phyloP scores from a whole-genome alignment of 2,888 invertebrate genomes.

The Noctua janthe region DNA sequence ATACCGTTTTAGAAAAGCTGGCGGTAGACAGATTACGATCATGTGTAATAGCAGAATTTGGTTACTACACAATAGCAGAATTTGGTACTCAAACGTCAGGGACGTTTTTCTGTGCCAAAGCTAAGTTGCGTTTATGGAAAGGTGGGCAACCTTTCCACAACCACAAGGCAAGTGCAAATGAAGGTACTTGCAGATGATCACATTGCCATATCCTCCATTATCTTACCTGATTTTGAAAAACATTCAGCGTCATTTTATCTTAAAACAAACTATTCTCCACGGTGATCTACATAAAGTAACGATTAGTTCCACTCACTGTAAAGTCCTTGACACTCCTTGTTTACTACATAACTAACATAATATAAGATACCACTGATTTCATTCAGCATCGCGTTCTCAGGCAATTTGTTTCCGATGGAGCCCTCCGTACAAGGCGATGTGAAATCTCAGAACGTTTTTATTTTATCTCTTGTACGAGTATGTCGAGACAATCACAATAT shows the following conservation, averaged over 20 bases:
- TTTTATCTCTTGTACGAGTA: constrained; percentile 14
- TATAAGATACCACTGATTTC: neutral
- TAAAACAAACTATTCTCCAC: neutral
- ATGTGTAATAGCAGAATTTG: neutral
- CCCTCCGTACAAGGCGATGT: constrained; percentile 26
- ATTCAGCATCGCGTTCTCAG: constrained; percentile 14
- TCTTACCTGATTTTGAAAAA: neutral
- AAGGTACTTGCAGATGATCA: neutral
- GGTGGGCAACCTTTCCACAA: neutral
- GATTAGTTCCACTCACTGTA: constrained; percentile 1
- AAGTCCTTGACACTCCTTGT: constrained; percentile 15
- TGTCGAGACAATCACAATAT: constrained; percentile 41
- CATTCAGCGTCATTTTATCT: neutral
- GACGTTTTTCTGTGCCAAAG: neutral
- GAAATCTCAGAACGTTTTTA: constrained; percentile 42
- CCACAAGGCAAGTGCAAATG: neutral
- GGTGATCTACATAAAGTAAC: constrained; percentile 15
- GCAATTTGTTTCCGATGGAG: constrained; percentile 33
- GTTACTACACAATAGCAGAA: too few species aligned
- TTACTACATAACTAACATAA: neutral
- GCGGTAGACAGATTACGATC: too few species aligned
- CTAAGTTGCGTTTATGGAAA: too few species aligned
- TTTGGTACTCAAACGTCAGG: neutral
- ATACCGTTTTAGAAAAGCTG: neutral
- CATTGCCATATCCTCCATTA: neutral